phyloP scores from a whole-genome alignment of 2,888 invertebrate genomes.

The Monopis laevigella region DNA sequence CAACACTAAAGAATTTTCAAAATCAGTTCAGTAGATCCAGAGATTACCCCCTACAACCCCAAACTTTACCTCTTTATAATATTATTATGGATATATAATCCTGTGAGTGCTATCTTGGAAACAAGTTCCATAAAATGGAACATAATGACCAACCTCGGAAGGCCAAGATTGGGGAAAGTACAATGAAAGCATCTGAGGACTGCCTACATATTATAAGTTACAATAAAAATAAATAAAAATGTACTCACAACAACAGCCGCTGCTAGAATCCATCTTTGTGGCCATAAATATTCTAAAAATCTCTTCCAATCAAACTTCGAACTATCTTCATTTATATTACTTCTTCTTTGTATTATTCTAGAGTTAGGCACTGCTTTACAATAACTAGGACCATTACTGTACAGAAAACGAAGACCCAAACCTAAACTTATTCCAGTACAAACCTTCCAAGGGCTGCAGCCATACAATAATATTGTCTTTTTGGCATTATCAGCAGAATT shows the following conservation, averaged over 20 bases:
- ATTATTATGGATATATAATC: too few species aligned
- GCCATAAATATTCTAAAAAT: slow-evolving; percentile 76
- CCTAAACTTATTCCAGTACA: slow-evolving; percentile 55
- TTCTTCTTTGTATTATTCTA: slow-evolving; percentile 66
- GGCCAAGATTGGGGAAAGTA: too few species aligned
- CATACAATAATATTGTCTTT: slow-evolving; percentile 32
- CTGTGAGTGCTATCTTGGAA: too few species aligned
- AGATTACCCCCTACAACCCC: too few species aligned
- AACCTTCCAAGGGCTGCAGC: slow-evolving; percentile 53
- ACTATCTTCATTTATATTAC: slow-evolving; percentile 54
- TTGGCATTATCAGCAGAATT: slow-evolving; percentile 30
- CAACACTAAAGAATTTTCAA: too few species aligned
- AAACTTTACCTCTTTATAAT: too few species aligned
- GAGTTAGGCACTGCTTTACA: slow-evolving; percentile 68
- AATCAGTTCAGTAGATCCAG: too few species aligned
- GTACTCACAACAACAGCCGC: slow-evolving; percentile 82
- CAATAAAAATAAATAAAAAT: too few species aligned
- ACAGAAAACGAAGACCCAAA: slow-evolving; percentile 37
- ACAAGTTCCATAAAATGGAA: too few species aligned
- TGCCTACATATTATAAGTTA: too few species aligned
- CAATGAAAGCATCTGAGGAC: too few species aligned
- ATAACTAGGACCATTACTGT: slow-evolving; percentile 67
- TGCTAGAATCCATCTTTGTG: slow-evolving; percentile 79
- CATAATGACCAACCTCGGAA: too few species aligned
- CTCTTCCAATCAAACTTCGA: slow-evolving; percentile 81